Evolutionary conservation across 2,797 vertebrate genomes (phyloP), one percentile per base, ranked within the genome.

Genomic region (Echiichthys vipera): DNA sequence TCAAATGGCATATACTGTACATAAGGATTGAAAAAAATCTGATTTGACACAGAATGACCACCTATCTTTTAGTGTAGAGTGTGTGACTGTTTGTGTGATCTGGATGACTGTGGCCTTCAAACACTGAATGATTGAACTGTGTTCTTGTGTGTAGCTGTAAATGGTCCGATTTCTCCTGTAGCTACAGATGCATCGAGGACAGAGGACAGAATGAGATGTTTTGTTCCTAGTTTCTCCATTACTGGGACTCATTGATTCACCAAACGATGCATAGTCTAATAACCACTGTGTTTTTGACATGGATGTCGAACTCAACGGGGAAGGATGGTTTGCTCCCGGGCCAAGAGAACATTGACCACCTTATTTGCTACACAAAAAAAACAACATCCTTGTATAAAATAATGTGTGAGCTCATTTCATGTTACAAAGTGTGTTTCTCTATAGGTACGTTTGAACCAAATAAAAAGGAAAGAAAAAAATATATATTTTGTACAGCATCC

Each of bases 241-340:
- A 40, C 67, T 77, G 80, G 54, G 67, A 71, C 61, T 84, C 71
- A 50, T 18, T 81, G 76, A 85, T 61, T 61, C 61, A 59, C 56
- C 73, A 61, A 81, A 89, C 87, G 80, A 84, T 71, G 61, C 81
- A 57, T 65, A 17, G 76, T 80, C 77, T 88, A 85, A 87, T 87
- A 84, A 84, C 72, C 65, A 45, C 29, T 2, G 25, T 70, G 63
- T 83, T 83, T 84, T 84, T 81, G 40, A 81, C 83, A 77, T 74
- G 78, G 78, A 83, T 77, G 78, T 82, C 76, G 76, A 59, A 71
- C 55, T 79, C 77, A 76, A 51, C 5, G 1, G 79, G 77, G 80
- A 81, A 62, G 70, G 49, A 37, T 66, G 34, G 40, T 65, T 85
- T 90, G 83, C 78, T 83, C 40, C 29, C 0, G 24, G 51, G 77